Base-by-base conservation (phyloP, 2,797 vertebrate species). In the Adelosebastes latens region DNA sequence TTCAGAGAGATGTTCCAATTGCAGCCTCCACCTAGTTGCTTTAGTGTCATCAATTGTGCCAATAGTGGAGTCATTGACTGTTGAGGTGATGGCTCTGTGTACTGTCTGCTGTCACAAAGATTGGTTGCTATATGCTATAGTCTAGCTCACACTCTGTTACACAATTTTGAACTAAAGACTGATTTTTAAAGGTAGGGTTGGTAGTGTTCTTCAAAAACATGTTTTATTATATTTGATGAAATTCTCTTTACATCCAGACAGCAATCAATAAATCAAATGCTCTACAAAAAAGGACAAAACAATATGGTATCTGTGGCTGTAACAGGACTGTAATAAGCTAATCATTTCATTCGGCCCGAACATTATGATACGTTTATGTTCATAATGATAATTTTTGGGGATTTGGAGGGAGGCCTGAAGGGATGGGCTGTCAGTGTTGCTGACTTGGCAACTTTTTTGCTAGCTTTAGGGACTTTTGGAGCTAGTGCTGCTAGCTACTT, bases 31-130 rank as follows among this genome's bases (percentile, higher is more conserved):
- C 86, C 81, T 34, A 64, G 81, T 81, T 86, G 86, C 84, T 84
- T 89, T 68, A 39, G 70, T 69, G 68, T 81, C 92, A 94, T 95
- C 92, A 85, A 90, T 94, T 92, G 80, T 88, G 87, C 80, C 87
- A 85, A 88, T 89, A 79, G 86, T 73, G 75, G 79, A 82, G 79
- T 79, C 87, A 83, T 73, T 85, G 88, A 83, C 77, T 84, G 79
- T 70, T 81, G 79, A 76, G 79, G 76, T 89, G 88, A 93, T 87
- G 80, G 81, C 66, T 91, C 69, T 91, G 87, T 88, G 75, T 78
- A 77, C 85, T 70, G 77, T 79, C 32, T 66, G 77, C 79, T 92
- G 92, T 92, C 92, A 89, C 42, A 42, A 73, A 84, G 91, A 92
- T 76, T 39, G 65, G 78, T 88, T 39, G 55, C 78, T 63, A 1